phyloP scores from a whole-genome alignment of 2,113 vertebrate species.

The Pluvianellus socialis region DNA sequence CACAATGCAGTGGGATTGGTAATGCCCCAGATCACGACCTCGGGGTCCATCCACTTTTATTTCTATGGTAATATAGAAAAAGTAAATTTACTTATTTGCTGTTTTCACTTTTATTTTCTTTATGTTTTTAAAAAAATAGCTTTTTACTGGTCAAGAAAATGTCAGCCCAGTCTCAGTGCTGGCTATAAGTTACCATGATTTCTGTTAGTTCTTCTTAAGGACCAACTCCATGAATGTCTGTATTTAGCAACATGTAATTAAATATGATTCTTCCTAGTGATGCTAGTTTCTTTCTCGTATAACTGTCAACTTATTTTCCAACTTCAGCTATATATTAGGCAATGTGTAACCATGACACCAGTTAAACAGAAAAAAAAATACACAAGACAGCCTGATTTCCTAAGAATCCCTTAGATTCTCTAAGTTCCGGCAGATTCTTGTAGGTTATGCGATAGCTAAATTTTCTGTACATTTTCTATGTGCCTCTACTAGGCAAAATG shows the following conservation, averaged over 20 bases:
- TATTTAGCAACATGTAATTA: not conserved
- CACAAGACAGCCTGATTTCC: not conserved
- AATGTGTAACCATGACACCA: not conserved
- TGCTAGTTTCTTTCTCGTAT: not conserved
- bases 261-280: not conserved
- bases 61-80: not conserved
- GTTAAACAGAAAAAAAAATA: not conserved
- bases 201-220: not conserved
- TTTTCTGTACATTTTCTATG: not conserved
- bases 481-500: not conserved
- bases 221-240: not conserved
- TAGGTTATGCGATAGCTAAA: not conserved
- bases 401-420: not conserved
- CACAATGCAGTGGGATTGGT: not conserved
- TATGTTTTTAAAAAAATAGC: not conserved
- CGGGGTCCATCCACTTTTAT: not conserved
- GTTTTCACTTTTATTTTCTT: not conserved
- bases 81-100: not conserved
- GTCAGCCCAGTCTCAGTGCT: not conserved
- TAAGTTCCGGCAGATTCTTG: not conserved
- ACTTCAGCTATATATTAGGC: not conserved
- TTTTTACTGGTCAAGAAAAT: not conserved
- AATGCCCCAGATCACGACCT: not conserved
- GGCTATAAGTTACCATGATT: not conserved
- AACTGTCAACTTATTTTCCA: not conserved